phyloP scores from a whole-genome alignment of 2,797 vertebrate species.

The Iguana delicatissima region DNA sequence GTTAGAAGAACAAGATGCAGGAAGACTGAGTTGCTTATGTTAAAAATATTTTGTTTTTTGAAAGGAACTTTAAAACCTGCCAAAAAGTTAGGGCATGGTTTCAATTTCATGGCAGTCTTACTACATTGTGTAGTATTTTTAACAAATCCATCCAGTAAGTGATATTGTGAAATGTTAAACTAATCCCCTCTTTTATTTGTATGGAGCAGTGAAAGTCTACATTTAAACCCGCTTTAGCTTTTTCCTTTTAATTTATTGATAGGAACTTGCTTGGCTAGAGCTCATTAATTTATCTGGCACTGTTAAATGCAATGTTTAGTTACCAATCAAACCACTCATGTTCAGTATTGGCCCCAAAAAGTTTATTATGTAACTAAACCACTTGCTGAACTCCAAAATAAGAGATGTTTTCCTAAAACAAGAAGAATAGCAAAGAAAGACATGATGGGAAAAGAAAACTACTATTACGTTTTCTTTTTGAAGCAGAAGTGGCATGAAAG shows the following conservation, averaged over 20 bases:
- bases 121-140: constrained; percentile 50
- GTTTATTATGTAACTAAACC: constrained; percentile 33
- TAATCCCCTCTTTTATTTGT: constrained; percentile 34
- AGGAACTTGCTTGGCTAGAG: constrained; percentile 15
- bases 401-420: background rate
- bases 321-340: background rate
- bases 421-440: background rate
- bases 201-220: background rate
- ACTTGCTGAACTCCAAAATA: constrained; percentile 16
- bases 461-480: background rate
- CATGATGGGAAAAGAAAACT: background rate
- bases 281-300: constrained; percentile 27
- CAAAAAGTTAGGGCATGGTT: constrained; percentile 35
- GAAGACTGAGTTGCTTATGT: background rate
- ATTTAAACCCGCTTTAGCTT: constrained; percentile 45
- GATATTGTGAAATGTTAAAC: constrained; percentile 46
- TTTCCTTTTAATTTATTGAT: constrained; percentile 35
- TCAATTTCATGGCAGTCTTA: constrained; percentile 46
- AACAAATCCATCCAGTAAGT: constrained; percentile 54
- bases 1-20: background rate
- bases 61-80: constrained; percentile 32
- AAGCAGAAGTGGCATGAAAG: background rate
- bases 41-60: constrained; percentile 13
- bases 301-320: constrained; percentile 28
- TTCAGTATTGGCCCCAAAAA: background rate